A percentile compares a stretch with the other conserved stretches of the same genome.
These are phyloP conservation scores for Sphyrna mokarran DNA, from an alignment of 2,113 vertebrate genomes.

Conservation along the genomic window DNA sequence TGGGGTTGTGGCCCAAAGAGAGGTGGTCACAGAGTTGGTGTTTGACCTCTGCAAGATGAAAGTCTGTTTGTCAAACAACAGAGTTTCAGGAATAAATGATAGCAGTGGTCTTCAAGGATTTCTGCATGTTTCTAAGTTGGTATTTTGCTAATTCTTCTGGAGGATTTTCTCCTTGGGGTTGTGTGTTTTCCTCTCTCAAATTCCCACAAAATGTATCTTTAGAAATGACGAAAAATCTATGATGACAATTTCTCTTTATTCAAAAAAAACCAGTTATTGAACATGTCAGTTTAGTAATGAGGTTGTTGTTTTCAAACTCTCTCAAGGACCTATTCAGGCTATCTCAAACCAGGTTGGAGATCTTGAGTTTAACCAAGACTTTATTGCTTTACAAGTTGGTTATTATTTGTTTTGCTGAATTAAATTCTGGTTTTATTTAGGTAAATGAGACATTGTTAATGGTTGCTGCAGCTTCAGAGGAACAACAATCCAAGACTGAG, in stretches of 20 bases:
- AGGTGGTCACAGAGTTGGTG: not conserved
- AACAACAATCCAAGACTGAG: not conserved
- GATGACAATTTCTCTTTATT: not conserved
- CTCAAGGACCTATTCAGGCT: no score
- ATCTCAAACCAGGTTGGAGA: not conserved
- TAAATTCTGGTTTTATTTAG: constrained; percentile 10
- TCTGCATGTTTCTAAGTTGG: not conserved
- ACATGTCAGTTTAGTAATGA: not conserved
- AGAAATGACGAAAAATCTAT: not conserved
- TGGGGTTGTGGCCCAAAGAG: no score
- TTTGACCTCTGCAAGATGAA: not conserved
- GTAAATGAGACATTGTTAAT: constrained; percentile 16
- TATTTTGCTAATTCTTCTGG: not conserved
- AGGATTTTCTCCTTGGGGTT: not conserved
- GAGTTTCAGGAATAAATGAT: not conserved
- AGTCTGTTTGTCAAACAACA: not conserved
- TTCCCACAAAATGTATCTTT: not conserved
- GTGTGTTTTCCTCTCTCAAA: not conserved
- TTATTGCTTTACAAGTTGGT: not conserved
- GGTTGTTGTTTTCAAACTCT: not conserved
- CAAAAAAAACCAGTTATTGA: not conserved
- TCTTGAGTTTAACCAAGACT: not conserved
- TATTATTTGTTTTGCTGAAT: constrained; percentile 9
- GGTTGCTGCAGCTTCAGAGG: not conserved
- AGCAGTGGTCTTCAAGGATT: not conserved